These are phyloP conservation scores for Poecilobothrus nobilitatus DNA, from an alignment of 2,888 invertebrate species.

Conservation along the genomic window DNA sequence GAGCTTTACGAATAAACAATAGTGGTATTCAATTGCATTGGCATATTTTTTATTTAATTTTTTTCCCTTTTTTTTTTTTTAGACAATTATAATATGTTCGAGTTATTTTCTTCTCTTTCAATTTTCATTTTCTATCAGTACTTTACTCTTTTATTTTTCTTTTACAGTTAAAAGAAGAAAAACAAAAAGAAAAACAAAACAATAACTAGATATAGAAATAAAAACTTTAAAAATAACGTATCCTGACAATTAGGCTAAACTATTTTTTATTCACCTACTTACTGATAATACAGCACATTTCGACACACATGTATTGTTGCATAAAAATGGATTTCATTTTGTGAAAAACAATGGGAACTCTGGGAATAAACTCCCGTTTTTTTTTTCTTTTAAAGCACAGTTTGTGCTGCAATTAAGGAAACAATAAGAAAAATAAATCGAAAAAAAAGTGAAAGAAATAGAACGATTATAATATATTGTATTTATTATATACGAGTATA, in stretches of 20 bases:
- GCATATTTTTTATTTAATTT: neutral
- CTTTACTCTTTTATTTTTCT: too few relatives aligned
- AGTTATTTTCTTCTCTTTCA: too few relatives aligned
- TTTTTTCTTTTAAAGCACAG: neutral
- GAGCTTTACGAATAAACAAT: neutral
- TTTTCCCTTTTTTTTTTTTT: too few relatives aligned
- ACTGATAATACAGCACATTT: neutral
- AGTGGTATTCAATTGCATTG: neutral
- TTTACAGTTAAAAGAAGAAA: neutral
- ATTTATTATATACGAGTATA: too few relatives aligned
- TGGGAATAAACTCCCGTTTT: neutral
- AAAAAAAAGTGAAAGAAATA: neutral
- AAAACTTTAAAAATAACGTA: neutral
- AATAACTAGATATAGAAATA: too few relatives aligned
- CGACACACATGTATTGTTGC: too few relatives aligned
- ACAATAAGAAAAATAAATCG: too few relatives aligned
- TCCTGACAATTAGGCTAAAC: slow-evolving; percentile 3
- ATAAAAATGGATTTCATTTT: neutral
- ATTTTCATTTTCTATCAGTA: too few relatives aligned
- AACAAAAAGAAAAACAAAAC: neutral
- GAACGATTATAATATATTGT: neutral
- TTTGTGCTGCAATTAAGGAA: neutral
- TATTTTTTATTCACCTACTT: slow-evolving; percentile 2
- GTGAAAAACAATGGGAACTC: neutral
- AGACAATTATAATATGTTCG: too few relatives aligned